A percentile compares a stretch with the other conserved stretches of the same genome.
phyloP scores from a whole-genome alignment of 2,113 vertebrate species.

The crab-eating macaque (Macaca fascicularis) region DNA sequence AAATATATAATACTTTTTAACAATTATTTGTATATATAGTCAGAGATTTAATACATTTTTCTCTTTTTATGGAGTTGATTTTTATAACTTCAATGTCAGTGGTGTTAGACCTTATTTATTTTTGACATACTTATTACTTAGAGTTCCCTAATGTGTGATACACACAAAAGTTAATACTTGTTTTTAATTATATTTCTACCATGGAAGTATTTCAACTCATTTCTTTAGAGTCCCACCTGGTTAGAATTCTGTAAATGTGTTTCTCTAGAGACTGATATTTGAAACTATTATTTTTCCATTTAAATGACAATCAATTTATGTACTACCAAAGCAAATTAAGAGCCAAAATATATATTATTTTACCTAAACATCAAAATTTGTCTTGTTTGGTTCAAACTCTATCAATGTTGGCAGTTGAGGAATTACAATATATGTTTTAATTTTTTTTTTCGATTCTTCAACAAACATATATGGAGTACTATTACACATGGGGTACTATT shows the following conservation, averaged over 20 bases:
- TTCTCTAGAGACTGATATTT: slow-evolving; percentile 35
- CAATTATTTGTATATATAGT: background rate
- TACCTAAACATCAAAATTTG: background rate
- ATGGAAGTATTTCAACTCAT: slow-evolving; percentile 1
- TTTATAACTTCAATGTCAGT: background rate
- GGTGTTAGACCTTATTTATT: background rate
- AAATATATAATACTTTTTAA: background rate
- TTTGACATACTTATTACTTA: background rate
- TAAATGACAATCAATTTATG: background rate
- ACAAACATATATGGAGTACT: background rate
- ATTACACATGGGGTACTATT: background rate
- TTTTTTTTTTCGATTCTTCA: background rate
- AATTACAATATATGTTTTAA: background rate
- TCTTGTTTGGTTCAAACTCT: background rate
- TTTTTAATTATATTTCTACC: slow-evolving; percentile 46
- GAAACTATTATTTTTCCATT: background rate
- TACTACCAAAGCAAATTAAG: background rate
- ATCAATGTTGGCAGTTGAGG: background rate
- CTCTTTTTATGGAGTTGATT: background rate
- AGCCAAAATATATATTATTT: background rate
- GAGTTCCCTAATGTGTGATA: background rate
- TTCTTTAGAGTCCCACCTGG: slow-evolving; percentile 12
- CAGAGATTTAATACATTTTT: background rate
- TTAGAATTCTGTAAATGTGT: background rate
- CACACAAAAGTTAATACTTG: background rate